phyloP scores from a whole-genome alignment of 2,113 vertebrate genomes.

The Pithys albifrons region DNA sequence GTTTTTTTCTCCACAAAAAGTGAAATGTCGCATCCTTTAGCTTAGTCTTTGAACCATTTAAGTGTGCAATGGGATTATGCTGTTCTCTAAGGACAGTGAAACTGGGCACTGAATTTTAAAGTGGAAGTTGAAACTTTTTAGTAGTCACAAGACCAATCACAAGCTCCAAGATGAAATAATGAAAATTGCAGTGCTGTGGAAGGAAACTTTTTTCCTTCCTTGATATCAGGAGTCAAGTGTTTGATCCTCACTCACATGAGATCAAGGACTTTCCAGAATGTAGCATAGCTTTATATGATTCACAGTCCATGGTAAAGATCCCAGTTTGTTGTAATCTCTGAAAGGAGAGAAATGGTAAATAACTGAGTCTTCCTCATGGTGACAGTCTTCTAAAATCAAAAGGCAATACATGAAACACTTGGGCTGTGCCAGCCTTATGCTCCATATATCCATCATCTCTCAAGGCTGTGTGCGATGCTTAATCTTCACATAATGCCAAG shows the following conservation, averaged over 20 bases:
- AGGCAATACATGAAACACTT: neutral
- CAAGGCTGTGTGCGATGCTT: neutral
- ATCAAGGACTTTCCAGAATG: slow-evolving; percentile 10
- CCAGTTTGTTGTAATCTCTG: neutral
- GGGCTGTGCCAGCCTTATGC: neutral
- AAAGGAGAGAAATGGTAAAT: neutral
- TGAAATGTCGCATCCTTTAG: neutral
- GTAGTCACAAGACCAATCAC: slow-evolving; percentile 6
- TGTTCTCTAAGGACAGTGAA: neutral
- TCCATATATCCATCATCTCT: neutral
- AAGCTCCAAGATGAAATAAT: neutral
- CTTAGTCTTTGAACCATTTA: neutral
- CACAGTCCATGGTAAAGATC: neutral
- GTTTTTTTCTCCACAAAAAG: neutral
- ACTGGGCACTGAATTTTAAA: neutral
- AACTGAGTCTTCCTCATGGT: neutral
- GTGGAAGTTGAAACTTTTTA: neutral
- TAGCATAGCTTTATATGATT: neutral
- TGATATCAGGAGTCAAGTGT: neutral
- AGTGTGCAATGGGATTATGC: neutral
- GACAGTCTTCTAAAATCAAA: neutral
- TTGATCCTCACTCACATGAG: neutral
- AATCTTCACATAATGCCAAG: neutral
- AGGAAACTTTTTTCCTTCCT: neutral
- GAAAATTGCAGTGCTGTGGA: neutral